A percentile compares a stretch with the other conserved stretches of the same genome.
Evolutionary conservation across 1,140 invertebrate genomes (phyloP).

Genomic region (Heliconius hermathena): DNA sequence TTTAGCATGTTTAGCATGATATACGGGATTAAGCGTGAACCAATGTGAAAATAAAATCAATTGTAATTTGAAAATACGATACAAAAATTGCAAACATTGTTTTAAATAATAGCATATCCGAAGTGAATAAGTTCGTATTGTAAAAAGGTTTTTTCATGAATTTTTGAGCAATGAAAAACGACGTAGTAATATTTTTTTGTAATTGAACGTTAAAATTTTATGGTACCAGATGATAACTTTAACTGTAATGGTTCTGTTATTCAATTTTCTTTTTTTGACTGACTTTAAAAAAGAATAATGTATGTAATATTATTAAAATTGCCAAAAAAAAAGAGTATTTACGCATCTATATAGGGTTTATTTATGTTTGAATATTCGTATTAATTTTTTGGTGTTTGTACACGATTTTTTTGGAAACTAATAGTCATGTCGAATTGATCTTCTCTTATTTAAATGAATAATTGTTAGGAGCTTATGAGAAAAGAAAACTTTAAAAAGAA

Average conservation of each 20-base stretch:
- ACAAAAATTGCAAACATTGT: constrained; percentile 3
- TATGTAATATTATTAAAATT: no score
- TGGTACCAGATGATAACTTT: constrained; percentile 8
- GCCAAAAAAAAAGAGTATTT: no score
- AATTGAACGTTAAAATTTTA: constrained; percentile 14
- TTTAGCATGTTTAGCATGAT: no score
- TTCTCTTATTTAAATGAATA: no score
- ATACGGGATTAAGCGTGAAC: no score
- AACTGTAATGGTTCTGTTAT: background rate
- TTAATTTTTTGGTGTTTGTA: no score
- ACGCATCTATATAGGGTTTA: no score
- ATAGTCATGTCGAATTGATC: no score
- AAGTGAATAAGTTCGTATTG: constrained; percentile 14
- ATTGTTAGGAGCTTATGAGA: no score
- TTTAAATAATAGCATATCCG: constrained; percentile 1
- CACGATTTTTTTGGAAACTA: no score
- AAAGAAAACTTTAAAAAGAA: no score
- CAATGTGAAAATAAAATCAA: background rate
- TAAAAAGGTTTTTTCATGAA: constrained; percentile 6
- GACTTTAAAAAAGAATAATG: background rate
- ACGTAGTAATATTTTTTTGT: background rate
- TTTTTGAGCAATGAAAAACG: constrained; percentile 11
- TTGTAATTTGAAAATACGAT: background rate
- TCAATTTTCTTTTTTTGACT: background rate
- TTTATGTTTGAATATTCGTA: no score